These are phyloP conservation scores for Dendropsophus ebraccatus DNA, from an alignment of 2,113 vertebrate genomes.

Conservation along the genomic window DNA sequence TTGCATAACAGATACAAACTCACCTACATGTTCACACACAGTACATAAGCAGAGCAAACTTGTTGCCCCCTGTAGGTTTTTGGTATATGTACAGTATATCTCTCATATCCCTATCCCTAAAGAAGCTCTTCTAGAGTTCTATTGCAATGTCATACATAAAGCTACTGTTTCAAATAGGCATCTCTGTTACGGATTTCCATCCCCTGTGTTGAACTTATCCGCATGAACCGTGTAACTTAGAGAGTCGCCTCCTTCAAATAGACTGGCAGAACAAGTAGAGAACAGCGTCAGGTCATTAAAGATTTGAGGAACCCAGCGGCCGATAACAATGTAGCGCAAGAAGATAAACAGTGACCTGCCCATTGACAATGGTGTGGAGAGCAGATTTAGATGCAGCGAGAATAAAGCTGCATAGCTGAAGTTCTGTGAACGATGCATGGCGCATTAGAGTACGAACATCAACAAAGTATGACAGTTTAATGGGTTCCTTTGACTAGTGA, in stretches of 20 bases:
- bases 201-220: background rate
- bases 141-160: background rate
- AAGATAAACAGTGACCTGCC: background rate
- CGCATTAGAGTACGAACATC: background rate
- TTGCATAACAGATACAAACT: too few relatives aligned
- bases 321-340: background rate
- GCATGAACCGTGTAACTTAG: background rate
- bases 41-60: too few relatives aligned
- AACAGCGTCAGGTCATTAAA: background rate
- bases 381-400: background rate
- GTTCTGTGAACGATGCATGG: background rate
- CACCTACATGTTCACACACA: too few relatives aligned
- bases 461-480: conserved; percentile 2
- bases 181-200: background rate
- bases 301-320: conserved; percentile 2
- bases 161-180: background rate
- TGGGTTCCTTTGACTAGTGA: background rate
- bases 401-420: background rate
- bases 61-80: too few relatives aligned
- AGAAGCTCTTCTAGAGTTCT: too few relatives aligned
- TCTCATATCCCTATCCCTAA: too few relatives aligned
- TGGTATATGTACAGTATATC: too few relatives aligned
- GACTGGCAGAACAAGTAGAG: background rate
- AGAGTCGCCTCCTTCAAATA: background rate
- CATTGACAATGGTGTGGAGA: background rate